phyloP scores from a whole-genome alignment of 2,888 invertebrate genomes.

The Xestia sexstrigata region DNA sequence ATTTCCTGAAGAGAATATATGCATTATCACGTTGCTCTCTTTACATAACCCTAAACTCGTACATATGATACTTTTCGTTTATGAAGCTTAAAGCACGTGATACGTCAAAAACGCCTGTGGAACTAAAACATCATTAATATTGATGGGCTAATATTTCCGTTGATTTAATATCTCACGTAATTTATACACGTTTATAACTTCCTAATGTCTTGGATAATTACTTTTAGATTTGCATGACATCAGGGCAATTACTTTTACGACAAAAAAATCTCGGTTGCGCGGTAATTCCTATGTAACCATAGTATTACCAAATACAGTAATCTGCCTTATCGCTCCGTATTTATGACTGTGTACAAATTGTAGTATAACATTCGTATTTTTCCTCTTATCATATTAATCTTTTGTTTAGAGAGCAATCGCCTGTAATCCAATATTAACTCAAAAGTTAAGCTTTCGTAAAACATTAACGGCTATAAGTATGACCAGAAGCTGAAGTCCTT shows the following conservation, averaged over 20 bases:
- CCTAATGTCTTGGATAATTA: constrained; percentile 28
- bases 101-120: constrained; percentile 17
- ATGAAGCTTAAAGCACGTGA: constrained; percentile 34
- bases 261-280: constrained; percentile 28
- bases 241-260: constrained; percentile 33
- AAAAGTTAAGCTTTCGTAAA: constrained; percentile 76
- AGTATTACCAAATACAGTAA: constrained; percentile 70
- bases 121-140: constrained; percentile 20
- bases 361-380: constrained; percentile 79
- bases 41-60: constrained; percentile 8
- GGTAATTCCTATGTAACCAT: constrained; percentile 55
- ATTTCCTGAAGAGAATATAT: constrained; percentile 37
- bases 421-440: constrained; percentile 80
- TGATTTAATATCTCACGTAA: constrained; percentile 26
- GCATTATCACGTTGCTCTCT: constrained; percentile 40
- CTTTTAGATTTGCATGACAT: constrained; percentile 40
- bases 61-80: constrained; percentile 15
- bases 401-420: constrained; percentile 78
- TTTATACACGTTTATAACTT: constrained; percentile 22
- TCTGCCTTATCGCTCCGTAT: constrained; percentile 77
- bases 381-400: constrained; percentile 80
- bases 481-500: constrained; percentile 65
- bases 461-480: constrained; percentile 80
- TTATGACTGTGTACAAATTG: constrained; percentile 80
- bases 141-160: constrained; percentile 23